Conservation (phyloP, 2,888 invertebrate genomes). For the Acanthosepion esculentum region DNA sequence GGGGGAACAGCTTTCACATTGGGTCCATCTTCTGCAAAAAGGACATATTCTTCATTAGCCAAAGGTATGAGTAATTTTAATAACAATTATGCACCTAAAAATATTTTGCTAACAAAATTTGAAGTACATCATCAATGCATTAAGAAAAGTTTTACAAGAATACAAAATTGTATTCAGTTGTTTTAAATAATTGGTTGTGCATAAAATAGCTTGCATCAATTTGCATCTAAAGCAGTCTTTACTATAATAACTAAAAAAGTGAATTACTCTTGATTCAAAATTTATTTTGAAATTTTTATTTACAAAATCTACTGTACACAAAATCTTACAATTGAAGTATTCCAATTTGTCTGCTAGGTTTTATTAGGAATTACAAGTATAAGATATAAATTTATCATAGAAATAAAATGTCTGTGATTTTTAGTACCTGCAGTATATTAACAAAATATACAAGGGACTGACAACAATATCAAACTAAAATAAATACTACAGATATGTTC, state of each 20-base stretch:
- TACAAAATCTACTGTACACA: not conserved
- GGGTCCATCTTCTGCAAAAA: conserved; percentile 45
- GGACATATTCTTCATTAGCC: not conserved
- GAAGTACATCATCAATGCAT: not conserved
- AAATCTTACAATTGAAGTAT: too few relatives aligned
- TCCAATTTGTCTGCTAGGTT: too few relatives aligned
- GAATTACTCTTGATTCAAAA: not conserved
- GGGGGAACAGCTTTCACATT: conserved; percentile 49
- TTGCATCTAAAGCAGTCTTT: not conserved
- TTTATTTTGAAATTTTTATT: not conserved
- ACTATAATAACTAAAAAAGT: not conserved
- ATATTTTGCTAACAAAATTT: not conserved
- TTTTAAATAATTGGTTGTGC: not conserved
- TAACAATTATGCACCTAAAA: not conserved
- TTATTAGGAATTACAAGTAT: too few relatives aligned
- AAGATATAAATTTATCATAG: too few relatives aligned
- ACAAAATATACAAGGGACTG: too few relatives aligned
- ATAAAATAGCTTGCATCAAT: not conserved
- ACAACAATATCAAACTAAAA: too few relatives aligned
- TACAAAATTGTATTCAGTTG: not conserved
- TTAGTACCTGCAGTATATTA: too few relatives aligned
- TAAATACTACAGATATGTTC: too few relatives aligned
- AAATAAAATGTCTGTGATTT: too few relatives aligned
- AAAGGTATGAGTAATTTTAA: not conserved
- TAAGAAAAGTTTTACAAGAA: not conserved